Evolutionary conservation across 2,113 vertebrate genomes (phyloP).

Genomic region (Caranx melampygus): DNA sequence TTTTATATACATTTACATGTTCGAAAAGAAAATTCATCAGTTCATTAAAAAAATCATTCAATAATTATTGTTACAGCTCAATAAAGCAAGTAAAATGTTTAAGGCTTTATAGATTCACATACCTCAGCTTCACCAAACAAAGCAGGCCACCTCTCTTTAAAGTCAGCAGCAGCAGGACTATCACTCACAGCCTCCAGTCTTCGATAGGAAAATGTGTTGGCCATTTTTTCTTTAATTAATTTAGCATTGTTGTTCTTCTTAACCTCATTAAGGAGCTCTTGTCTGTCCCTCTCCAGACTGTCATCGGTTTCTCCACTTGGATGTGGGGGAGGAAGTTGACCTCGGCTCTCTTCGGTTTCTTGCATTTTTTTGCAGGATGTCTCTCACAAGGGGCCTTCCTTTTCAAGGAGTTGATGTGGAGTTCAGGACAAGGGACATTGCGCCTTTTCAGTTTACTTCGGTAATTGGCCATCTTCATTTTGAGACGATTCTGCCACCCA

Average conservation of each 20-base stretch:
- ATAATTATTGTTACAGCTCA: not conserved
- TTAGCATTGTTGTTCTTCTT: not conserved
- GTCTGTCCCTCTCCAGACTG: not conserved
- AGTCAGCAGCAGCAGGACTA: not conserved
- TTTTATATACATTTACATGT: too few species aligned
- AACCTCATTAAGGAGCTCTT: too few species aligned
- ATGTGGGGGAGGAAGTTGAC: not conserved
- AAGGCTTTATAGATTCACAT: not conserved
- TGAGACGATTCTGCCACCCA: constrained; percentile 6
- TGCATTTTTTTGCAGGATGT: too few species aligned
- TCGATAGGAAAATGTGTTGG: constrained; percentile 22
- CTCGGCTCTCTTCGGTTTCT: not conserved
- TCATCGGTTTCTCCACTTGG: not conserved
- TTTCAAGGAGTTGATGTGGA: not conserved
- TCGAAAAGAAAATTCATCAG: too few species aligned
- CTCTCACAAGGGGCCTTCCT: constrained; percentile 12
- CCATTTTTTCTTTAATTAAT: too few species aligned
- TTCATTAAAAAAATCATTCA: too few species aligned
- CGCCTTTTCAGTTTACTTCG: not conserved
- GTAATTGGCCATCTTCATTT: constrained; percentile 15
- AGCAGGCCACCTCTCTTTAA: constrained; percentile 20
- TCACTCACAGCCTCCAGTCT: not conserved
- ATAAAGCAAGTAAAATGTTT: not conserved
- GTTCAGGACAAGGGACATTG: not conserved
- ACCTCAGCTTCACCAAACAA: constrained; percentile 30